A percentile compares a stretch with the other conserved stretches of the same genome.
Conservation (phyloP, 2,113 vertebrate species). For the Salvator merianae region DNA sequence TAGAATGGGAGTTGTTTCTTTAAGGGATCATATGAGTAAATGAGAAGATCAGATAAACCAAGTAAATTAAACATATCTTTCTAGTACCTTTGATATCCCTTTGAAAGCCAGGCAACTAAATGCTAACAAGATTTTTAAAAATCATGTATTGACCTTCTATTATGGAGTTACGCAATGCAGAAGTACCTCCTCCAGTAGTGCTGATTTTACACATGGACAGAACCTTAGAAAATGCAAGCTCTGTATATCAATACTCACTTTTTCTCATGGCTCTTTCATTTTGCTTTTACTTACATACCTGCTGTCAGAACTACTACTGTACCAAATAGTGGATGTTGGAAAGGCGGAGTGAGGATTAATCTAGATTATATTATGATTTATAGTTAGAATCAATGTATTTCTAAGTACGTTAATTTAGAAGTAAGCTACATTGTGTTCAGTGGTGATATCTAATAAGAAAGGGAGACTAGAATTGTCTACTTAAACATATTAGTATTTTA, state of each 20-base stretch:
- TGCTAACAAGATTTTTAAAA: background rate
- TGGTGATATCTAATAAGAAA: no score
- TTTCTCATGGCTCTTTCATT: background rate
- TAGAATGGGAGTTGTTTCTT: background rate
- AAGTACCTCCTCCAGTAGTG: background rate
- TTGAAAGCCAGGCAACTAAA: background rate
- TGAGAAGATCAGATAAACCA: background rate
- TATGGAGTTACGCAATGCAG: background rate
- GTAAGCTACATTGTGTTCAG: no score
- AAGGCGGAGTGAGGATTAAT: background rate
- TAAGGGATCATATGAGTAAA: background rate
- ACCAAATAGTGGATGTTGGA: background rate
- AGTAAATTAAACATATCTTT: background rate
- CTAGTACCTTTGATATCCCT: background rate
- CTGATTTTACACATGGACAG: no score
- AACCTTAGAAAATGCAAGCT: background rate
- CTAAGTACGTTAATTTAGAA: background rate
- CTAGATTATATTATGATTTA: background rate
- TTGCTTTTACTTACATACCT: background rate
- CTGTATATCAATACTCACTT: background rate
- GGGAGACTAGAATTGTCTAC: background rate
- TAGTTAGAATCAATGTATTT: background rate
- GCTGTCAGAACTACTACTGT: slow-evolving; percentile 5
- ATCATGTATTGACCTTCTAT: no score
- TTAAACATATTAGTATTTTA: background rate